Evolutionary conservation across 2,113 vertebrate genomes (phyloP), one percentile per base, ranked within the genome.

Genomic region (Rhipidura dahli): DNA sequence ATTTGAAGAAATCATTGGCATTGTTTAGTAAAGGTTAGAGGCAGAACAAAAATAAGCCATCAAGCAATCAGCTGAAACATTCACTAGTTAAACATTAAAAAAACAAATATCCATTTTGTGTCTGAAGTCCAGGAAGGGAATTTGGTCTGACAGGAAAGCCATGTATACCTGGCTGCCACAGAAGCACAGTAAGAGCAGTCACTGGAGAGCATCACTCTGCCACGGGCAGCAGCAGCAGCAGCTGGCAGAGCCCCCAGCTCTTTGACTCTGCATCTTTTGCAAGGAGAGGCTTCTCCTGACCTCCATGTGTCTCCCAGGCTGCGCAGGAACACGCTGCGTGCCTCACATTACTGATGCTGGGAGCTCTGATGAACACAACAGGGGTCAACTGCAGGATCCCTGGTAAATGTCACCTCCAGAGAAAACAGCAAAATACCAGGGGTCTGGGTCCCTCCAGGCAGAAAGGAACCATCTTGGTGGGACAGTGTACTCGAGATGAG

Each of bases 1-100:
- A 83, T 51, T 49, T 61, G 64, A 90, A 96, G 85, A 93, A 91
- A 96, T 70, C 70, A 57, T 44, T 73, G 75, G 64, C 54, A 60
- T 64, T 66, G 89, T 71, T 94, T 97, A 98, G 97, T 94, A 96
- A n/a, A 96, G 92, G 89, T 97, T 97, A 98, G 93, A 91, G 87
- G 85, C 57, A 80, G 72, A 82, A 64, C 66, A 89, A 79, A 88
- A 94, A 61, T 1, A 84, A 86, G 59, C 56, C 68, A 75, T 70
- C 39, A 77, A 93, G 91, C 93, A 87, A 40, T 47, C 68, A 81
- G 75, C 39, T 66, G 37, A 57, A 91, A 71, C 80, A 69, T 89
- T 83, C 75, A 47, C 65, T 47, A 66, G 86, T 80, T 39, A 31
- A 57, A 80, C 37, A 24, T 5, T 26, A 4, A 39, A 66, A 78